These are phyloP conservation scores for Cydia strobilella DNA, from an alignment of 1,140 invertebrate genomes.

Conservation along the genomic window DNA sequence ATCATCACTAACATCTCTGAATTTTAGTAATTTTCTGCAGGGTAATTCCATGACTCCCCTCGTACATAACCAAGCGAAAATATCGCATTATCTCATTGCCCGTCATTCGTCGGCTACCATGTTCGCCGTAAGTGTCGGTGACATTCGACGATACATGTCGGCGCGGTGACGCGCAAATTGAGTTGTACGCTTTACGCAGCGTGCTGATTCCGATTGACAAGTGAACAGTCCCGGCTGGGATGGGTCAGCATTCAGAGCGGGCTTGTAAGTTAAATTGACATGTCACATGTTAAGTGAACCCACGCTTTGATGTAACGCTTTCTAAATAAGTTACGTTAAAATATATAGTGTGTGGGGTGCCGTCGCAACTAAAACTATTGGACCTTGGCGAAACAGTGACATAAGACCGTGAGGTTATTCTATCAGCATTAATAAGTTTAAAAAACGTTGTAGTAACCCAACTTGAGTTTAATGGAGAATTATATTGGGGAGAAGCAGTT, in stretches of 20 bases:
- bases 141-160: conserved; percentile 50
- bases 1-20: neutral
- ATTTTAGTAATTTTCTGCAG: neutral
- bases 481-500: neutral
- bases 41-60: neutral
- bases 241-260: conserved; percentile 8
- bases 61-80: conserved; percentile 16
- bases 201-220: conserved; percentile 54
- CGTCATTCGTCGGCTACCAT: conserved; percentile 22
- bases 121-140: conserved; percentile 55
- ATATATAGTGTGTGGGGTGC: too few relatives aligned
- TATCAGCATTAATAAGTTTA: too few relatives aligned
- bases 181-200: conserved; percentile 46
- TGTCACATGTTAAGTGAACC: neutral
- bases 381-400: too few relatives aligned
- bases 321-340: too few relatives aligned
- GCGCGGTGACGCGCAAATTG: conserved; percentile 53
- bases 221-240: conserved; percentile 43
- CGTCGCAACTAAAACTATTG: too few relatives aligned
- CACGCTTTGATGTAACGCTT: neutral
- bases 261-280: neutral
- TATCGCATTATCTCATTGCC: conserved; percentile 26
- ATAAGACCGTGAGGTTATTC: too few relatives aligned
- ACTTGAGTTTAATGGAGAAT: neutral
- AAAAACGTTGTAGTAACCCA: too few relatives aligned